phyloP scores from a whole-genome alignment of 2,113 vertebrate genomes.

The Romanogobio albipinnatus region DNA sequence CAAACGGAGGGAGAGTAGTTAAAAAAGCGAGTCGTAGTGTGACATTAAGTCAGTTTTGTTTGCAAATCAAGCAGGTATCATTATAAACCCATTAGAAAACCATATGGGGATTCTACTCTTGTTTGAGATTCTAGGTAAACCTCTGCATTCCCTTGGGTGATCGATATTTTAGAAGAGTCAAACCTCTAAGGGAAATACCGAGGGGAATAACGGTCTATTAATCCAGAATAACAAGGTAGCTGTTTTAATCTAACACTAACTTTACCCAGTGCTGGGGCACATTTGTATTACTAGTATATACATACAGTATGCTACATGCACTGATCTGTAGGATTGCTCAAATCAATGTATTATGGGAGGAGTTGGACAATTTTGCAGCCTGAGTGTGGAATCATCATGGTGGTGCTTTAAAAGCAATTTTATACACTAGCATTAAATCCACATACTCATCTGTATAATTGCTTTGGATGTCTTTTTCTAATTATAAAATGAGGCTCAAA shows the following conservation, averaged over 20 bases:
- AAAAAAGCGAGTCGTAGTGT: conserved; percentile 33
- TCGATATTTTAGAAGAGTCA: conserved; percentile 29
- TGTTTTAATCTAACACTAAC: conserved; percentile 40
- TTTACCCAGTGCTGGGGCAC: conserved; percentile 33
- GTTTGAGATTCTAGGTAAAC: conserved; percentile 38
- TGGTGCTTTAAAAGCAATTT: conserved; percentile 68
- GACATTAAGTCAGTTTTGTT: conserved; percentile 59
- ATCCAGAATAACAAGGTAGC: conserved; percentile 49
- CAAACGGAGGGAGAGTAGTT: conserved; percentile 13
- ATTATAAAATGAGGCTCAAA: conserved; percentile 73
- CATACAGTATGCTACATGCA: conserved; percentile 25
- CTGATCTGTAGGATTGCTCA: conserved; percentile 32
- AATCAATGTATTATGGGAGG: conserved; percentile 44
- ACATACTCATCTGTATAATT: conserved; percentile 64
- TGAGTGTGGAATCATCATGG: conserved; percentile 63
- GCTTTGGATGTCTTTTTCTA: conserved; percentile 70
- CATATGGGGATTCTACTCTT: conserved; percentile 45
- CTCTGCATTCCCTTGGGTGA: conserved; percentile 14
- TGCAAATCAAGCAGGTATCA: conserved; percentile 70
- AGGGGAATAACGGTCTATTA: conserved; percentile 46
- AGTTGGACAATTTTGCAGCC: conserved; percentile 58
- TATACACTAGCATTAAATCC: conserved; percentile 67
- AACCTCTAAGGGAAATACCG: conserved; percentile 3
- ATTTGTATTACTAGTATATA: conserved; percentile 44
- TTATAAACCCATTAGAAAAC: conserved; percentile 73